Evolutionary conservation across 1,140 invertebrate species (phyloP).

Genomic region (Musca vetustissima): DNA sequence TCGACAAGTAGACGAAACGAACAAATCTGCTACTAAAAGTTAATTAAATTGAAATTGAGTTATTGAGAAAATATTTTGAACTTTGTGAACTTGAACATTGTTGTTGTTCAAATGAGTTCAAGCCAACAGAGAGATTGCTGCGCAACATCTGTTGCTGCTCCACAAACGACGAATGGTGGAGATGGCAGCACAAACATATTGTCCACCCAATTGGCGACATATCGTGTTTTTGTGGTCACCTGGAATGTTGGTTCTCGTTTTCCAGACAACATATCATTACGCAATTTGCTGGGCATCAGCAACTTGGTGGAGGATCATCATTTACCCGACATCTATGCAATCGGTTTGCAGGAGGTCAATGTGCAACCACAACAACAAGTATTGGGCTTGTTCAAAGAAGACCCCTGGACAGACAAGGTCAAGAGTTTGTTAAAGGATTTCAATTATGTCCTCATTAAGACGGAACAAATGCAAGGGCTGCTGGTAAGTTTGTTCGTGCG

Average conservation of each 20-base stretch:
- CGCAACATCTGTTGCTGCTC: not conserved
- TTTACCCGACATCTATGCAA: conserved; percentile 78
- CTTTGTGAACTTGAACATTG: too few species aligned
- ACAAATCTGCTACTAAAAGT: not conserved
- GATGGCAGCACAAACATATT: not conserved
- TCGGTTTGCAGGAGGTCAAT: conserved; percentile 89
- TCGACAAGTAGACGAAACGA: not conserved
- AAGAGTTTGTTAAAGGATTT: conserved; percentile 69
- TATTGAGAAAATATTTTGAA: not conserved
- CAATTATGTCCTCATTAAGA: conserved; percentile 77
- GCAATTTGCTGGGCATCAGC: conserved; percentile 68
- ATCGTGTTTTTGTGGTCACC: conserved; percentile 70
- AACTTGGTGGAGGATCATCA: conserved; percentile 58
- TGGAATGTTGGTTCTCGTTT: conserved; percentile 82
- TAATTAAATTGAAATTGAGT: not conserved
- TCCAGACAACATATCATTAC: conserved; percentile 68
- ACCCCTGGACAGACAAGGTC: conserved; percentile 79
- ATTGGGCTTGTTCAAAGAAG: conserved; percentile 77
- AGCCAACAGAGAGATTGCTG: not conserved
- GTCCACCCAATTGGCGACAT: conserved; percentile 6
- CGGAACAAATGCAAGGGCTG: conserved; percentile 76
- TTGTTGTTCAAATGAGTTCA: not conserved
- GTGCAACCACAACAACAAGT: conserved; percentile 83
- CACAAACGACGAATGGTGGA: not conserved
- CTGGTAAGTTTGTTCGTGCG: conserved; percentile 75